phyloP scores from a whole-genome alignment of 2,113 vertebrate genomes.

The Centropus unirufus region DNA sequence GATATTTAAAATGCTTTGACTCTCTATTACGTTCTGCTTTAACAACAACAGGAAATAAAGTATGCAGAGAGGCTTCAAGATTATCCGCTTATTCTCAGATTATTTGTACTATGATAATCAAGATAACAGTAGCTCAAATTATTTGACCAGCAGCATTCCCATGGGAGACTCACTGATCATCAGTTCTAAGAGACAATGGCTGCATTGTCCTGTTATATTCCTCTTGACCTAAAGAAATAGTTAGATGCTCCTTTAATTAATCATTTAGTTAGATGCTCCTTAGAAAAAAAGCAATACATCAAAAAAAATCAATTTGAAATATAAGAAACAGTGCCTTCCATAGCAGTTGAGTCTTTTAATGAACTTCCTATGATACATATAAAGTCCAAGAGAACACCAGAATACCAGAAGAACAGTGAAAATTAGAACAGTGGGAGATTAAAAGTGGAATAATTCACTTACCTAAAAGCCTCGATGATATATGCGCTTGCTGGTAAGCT shows the following conservation, averaged over 20 bases:
- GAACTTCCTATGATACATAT: background rate
- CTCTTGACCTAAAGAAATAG: background rate
- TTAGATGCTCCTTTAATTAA: background rate
- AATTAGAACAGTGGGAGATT: slow-evolving; percentile 11
- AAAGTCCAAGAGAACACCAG: background rate
- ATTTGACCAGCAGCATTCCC: background rate
- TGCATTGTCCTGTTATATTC: background rate
- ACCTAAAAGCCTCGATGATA: slow-evolving; percentile 99
- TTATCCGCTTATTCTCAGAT: background rate
- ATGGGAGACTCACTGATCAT: background rate
- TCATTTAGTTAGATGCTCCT: background rate
- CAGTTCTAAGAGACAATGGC: background rate
- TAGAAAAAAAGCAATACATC: background rate
- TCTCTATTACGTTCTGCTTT: background rate
- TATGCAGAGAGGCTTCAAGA: background rate
- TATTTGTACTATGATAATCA: background rate
- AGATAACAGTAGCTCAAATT: background rate
- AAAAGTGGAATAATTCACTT: slow-evolving; percentile 35
- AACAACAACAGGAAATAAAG: background rate
- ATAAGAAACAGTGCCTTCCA: background rate
- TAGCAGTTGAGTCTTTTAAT: background rate
- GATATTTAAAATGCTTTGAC: background rate
- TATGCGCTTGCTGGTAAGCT: slow-evolving; percentile 87
- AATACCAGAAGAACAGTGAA: background rate
- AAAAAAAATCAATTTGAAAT: background rate